Base-by-base conservation (phyloP, 2,797 vertebrate genomes). In the Rhinogobio ventralis region DNA sequence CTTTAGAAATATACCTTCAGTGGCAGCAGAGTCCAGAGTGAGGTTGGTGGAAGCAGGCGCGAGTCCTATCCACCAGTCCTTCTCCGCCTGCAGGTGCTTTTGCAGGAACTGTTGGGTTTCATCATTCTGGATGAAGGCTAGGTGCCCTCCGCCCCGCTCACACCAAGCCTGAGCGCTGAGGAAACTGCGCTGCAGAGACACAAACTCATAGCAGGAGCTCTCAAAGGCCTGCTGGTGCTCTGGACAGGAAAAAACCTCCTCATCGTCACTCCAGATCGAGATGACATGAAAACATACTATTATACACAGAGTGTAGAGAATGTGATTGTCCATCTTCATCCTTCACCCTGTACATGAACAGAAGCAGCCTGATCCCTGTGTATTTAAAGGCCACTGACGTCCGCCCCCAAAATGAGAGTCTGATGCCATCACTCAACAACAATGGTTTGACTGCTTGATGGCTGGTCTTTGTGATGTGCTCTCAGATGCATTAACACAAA, bases 51-150 rank as follows among this genome's bases (percentile, higher is more conserved):
- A 92, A 2, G 93, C 92, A 33, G 95, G 94, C 11, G 90, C 95
- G 80, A 99, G 89, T 17, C 98, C 98, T 0, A 98, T 94, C 97
- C 97, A 99, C 97, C 97, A 98, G 90, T 97, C 95, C 80, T 91
- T 93, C 81, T 94, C 95, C 0, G 93, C 92, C 0, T 94, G 88
- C 87, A 98, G 91, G 87, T 91, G 87, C 72, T 82, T 94, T 91
- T 96, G 95, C 76, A 99, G 93, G 91, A 99, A 98, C 86, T 94
- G 93, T 90, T 98, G 97, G 0, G 90, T 97, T 89, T 95, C 96
- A 85, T 97, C 94, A 1, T 96, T 96, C 42, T 92, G 92, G 85
- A 99, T 95, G 72, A 98, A 99, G 78, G 94, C 94, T 8, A 99
- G 86, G 74, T 98, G 98, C 76, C 98, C 97, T 28, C 97, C 97